phyloP scores from a whole-genome alignment of 1,140 invertebrate genomes.

The Agrypnia vestita region DNA sequence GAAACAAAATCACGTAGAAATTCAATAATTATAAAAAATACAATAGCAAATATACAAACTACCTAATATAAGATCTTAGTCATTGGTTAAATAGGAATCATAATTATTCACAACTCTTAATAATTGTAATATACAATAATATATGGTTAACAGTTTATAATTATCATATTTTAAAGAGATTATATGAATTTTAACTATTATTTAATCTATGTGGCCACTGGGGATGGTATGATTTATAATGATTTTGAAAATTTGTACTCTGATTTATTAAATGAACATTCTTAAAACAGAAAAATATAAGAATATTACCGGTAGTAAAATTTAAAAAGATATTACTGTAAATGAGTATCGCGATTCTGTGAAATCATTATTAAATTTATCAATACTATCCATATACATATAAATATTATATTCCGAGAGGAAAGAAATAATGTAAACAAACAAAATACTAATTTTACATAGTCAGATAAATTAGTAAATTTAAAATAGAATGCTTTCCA shows the following conservation, averaged over 20 bases:
- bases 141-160: constrained; percentile 48
- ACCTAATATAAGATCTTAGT: constrained; percentile 44
- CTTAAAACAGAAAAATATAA: background rate
- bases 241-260: constrained; percentile 51
- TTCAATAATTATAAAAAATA: no score
- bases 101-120: constrained; percentile 52
- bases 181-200: constrained; percentile 32
- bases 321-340: background rate
- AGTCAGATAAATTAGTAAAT: no score
- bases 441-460: no score
- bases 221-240: background rate
- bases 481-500: no score
- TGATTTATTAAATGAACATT: background rate
- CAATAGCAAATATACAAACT: constrained; percentile 26
- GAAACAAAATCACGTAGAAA: no score
- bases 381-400: no score
- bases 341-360: no score
- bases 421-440: no score
- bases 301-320: background rate
- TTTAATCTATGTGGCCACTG: constrained; percentile 33
- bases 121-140: constrained; percentile 44
- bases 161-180: constrained; percentile 23
- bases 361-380: no score
- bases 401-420: no score
- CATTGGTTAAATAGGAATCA: constrained; percentile 56